phyloP scores from a whole-genome alignment of 2,113 vertebrate species.

The Ictalurus furcatus region DNA sequence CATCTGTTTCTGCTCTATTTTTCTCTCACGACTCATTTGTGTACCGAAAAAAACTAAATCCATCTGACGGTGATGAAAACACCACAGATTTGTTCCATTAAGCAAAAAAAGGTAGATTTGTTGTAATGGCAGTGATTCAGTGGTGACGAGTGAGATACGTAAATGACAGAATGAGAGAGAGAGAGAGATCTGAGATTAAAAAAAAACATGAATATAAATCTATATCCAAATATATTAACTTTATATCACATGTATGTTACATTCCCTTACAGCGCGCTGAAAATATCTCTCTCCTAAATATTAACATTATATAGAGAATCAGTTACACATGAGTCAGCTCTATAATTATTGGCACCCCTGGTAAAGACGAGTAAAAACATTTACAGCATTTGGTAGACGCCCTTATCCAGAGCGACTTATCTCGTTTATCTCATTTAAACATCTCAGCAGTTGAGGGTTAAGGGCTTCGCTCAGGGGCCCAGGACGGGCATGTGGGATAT shows the following conservation, averaged over 20 bases:
- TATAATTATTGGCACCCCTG: neutral
- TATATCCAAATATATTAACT: neutral
- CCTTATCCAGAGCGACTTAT: too few species aligned
- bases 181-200: too few species aligned
- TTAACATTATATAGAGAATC: too few species aligned
- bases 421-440: too few species aligned
- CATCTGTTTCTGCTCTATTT: neutral
- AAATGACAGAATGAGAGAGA: neutral
- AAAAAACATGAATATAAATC: neutral
- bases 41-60: constrained; percentile 1
- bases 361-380: neutral
- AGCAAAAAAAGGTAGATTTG: neutral
- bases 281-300: too few species aligned
- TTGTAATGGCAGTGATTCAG: constrained; percentile 13
- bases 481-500: too few species aligned
- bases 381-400: too few species aligned
- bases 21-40: neutral
- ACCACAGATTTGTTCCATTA: neutral
- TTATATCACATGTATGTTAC: too few species aligned
- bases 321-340: neutral
- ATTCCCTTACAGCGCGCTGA: too few species aligned
- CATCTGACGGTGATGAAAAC: neutral
- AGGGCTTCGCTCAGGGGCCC: too few species aligned
- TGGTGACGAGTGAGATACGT: neutral
- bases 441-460: too few species aligned